These are phyloP conservation scores for Gallinago nigripennis DNA, from an alignment of 2,797 vertebrate genomes.

Conservation along the genomic window DNA sequence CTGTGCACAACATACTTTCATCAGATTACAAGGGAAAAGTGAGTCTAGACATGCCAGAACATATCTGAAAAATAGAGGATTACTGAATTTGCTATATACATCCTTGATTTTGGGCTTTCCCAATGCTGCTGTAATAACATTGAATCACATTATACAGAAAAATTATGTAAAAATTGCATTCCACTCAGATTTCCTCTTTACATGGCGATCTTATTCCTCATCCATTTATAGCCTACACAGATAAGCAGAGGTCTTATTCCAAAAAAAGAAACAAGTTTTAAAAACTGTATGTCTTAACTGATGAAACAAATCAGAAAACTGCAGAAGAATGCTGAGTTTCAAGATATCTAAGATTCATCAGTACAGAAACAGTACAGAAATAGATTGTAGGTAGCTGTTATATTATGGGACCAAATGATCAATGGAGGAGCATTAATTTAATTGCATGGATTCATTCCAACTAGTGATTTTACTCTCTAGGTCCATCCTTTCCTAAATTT, in stretches of 20 bases:
- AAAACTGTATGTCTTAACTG: background rate
- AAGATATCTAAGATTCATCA: background rate
- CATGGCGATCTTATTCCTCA: background rate
- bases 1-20: conserved; percentile 10
- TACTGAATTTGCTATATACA: background rate
- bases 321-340: background rate
- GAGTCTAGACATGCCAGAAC: conserved; percentile 45
- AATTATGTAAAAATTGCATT: background rate
- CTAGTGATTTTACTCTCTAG: background rate
- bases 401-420: background rate
- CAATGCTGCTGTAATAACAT: background rate
- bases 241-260: background rate
- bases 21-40: conserved; percentile 10
- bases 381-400: background rate
- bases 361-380: background rate
- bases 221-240: background rate
- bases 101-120: conserved; percentile 31
- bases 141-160: conserved; percentile 3
- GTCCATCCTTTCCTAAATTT: background rate
- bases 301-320: background rate
- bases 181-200: conserved; percentile 17
- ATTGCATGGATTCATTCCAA: background rate
- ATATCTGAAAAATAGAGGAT: conserved; percentile 40
- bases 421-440: background rate
- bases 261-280: background rate